Percentiles rank a stretch among this genome's conserved stretches.
Evolutionary conservation across 2,113 vertebrate species (phyloP).

Genomic region (Hassar affinis): DNA sequence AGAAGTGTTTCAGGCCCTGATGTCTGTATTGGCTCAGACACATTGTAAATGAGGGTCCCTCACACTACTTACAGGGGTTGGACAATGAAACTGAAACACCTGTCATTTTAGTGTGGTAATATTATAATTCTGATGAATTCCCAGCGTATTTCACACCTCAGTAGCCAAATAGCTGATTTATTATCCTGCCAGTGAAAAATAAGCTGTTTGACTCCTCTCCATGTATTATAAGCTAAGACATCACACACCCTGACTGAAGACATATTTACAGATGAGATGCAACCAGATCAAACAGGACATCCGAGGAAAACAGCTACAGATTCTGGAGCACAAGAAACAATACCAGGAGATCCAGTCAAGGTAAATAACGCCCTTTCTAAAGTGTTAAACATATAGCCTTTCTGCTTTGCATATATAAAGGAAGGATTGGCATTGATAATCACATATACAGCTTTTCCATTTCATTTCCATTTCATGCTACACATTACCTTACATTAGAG

Average conservation of each 20-base stretch:
- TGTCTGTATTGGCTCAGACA: too few relatives aligned
- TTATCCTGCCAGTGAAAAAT: background rate
- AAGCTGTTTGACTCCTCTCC: background rate
- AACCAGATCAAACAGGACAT: conserved; percentile 75
- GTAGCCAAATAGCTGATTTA: background rate
- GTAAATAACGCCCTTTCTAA: conserved; percentile 65
- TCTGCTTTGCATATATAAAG: background rate
- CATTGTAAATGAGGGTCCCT: too few relatives aligned
- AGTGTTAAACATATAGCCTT: background rate
- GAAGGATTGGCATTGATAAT: background rate
- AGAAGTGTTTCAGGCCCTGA: too few relatives aligned
- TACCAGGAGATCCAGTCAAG: conserved; percentile 73
- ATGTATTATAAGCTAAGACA: background rate
- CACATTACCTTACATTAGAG: background rate
- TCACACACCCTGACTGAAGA: background rate
- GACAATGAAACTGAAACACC: too few relatives aligned
- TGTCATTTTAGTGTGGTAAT: too few relatives aligned
- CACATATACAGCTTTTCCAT: too few relatives aligned
- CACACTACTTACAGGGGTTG: too few relatives aligned
- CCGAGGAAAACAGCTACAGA: conserved; percentile 78
- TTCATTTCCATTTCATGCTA: background rate
- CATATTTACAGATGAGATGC: conserved; percentile 75
- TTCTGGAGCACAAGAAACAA: conserved; percentile 77
- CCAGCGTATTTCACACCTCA: background rate
- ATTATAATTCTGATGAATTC: too few relatives aligned